These are phyloP conservation scores for Heliconius cydno DNA, from an alignment of 2,888 invertebrate genomes.

Conservation along the genomic window DNA sequence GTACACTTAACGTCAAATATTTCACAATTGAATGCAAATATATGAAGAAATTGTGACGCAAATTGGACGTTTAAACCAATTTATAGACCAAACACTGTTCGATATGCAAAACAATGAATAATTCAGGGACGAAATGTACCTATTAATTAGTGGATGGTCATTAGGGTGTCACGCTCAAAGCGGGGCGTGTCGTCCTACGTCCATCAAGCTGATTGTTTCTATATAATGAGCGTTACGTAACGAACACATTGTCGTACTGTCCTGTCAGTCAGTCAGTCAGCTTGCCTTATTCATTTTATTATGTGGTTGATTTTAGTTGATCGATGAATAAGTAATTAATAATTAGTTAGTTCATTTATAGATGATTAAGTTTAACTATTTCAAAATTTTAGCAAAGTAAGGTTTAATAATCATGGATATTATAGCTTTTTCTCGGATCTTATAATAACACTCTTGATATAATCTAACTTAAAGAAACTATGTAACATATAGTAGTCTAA, in stretches of 20 bases:
- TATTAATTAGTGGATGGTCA: conserved; percentile 69
- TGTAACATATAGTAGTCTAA: too few relatives aligned
- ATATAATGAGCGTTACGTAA: conserved; percentile 52
- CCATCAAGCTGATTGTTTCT: conserved; percentile 74
- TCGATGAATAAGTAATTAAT: background rate
- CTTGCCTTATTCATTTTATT: conserved; percentile 20
- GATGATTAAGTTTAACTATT: background rate
- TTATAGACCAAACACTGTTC: conserved; percentile 30
- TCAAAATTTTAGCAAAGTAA: background rate
- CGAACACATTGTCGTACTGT: conserved; percentile 18
- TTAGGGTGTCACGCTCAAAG: conserved; percentile 62
- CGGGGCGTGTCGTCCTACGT: conserved; percentile 58
- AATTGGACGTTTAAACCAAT: conserved; percentile 34
- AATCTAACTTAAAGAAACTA: too few relatives aligned
- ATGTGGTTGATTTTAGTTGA: background rate
- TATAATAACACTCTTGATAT: too few relatives aligned
- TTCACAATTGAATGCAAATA: conserved; percentile 24
- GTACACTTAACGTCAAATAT: background rate
- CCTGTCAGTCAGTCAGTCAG: background rate
- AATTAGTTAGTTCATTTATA: background rate
- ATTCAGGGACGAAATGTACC: conserved; percentile 59
- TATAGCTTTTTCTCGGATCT: too few relatives aligned
- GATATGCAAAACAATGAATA: conserved; percentile 51
- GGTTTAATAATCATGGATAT: background rate
- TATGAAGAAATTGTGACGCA: conserved; percentile 21